phyloP scores from a whole-genome alignment of 2,113 vertebrate species.

The Prunella himalayana region DNA sequence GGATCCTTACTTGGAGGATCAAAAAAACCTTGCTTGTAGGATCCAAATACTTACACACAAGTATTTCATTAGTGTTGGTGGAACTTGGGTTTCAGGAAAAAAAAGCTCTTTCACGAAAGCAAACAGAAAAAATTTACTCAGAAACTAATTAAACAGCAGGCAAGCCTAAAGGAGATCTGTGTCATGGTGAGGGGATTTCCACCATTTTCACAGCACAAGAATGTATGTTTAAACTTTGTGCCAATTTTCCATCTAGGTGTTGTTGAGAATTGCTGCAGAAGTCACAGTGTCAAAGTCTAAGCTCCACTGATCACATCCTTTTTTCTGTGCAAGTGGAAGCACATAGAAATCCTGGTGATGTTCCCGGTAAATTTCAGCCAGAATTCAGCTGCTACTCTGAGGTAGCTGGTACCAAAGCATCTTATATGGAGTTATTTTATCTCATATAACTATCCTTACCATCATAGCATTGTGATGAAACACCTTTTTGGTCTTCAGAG shows the following conservation, averaged over 20 bases:
- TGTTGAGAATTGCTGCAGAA: neutral
- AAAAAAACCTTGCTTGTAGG: neutral
- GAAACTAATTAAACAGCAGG: neutral
- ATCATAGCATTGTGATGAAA: neutral
- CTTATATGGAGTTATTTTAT: neutral
- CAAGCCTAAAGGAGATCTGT: neutral
- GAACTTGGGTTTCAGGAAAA: neutral
- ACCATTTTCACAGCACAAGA: neutral
- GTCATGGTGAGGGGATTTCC: neutral
- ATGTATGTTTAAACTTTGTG: neutral
- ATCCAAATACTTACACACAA: neutral
- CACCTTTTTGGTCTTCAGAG: neutral
- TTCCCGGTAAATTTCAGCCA: neutral
- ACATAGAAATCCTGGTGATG: neutral
- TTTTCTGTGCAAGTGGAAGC: neutral
- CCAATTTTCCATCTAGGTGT: neutral
- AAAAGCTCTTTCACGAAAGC: neutral
- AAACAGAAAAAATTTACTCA: neutral
- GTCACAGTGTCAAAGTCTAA: neutral
- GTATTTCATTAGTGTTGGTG: neutral
- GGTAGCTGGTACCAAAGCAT: neutral
- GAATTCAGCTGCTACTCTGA: neutral
- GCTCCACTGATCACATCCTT: neutral
- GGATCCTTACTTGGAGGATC: neutral
- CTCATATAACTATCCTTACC: neutral